Base-by-base conservation (phyloP, 2,888 invertebrate genomes). In the Xestia c-nigrum region DNA sequence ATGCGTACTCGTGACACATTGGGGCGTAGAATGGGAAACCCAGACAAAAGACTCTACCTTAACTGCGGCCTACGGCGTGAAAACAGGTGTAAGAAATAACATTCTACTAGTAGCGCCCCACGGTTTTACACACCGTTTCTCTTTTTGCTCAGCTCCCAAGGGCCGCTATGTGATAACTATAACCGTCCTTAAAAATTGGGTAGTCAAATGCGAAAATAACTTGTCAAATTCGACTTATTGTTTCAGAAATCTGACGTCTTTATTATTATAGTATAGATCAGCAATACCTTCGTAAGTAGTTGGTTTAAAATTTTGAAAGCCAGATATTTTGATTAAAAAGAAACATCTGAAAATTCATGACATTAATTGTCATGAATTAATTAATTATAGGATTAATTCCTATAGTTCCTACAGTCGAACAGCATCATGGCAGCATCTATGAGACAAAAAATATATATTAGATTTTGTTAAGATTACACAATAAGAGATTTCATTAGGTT, bases 1-100 rank as follows among this genome's bases (percentile, higher is more conserved):
- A 88, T 85, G 85, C 61, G 78, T 74, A 63, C 4, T 10, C 10
- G 81, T 70, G 85, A 90, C 89, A 87, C 72, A 90, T 85, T 1
- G 85, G 4, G n/a, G 5, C 0, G 6, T 3, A 0, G 66, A 46
- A 68, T 19, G 47, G 31, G 3, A 5, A 65, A 47, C 76, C 9
- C 19, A 31, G 31, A 1, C 31, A 19, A 9, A 7, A 31, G 57
- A 14, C 16, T 0, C 57, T 1, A 40, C 19, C 31, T 61, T 63
- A 16, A 6, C 31, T 19, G 21, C 5, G 10, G 6, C 1, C 31
- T 19, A 14, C 5, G 10, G 3, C 1, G 19, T 6, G 1, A 40
- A 19, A 19, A n/a, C 10, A 40, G 10, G 16, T 19, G 0, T 9
- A 65, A 10, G n/a, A 16, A 16, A 38, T 59, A 59, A 59, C 1